A percentile compares a stretch with the other conserved stretches of the same genome.
These are phyloP conservation scores for Hirundo rustica DNA, from an alignment of 2,797 vertebrate species.

Conservation along the genomic window DNA sequence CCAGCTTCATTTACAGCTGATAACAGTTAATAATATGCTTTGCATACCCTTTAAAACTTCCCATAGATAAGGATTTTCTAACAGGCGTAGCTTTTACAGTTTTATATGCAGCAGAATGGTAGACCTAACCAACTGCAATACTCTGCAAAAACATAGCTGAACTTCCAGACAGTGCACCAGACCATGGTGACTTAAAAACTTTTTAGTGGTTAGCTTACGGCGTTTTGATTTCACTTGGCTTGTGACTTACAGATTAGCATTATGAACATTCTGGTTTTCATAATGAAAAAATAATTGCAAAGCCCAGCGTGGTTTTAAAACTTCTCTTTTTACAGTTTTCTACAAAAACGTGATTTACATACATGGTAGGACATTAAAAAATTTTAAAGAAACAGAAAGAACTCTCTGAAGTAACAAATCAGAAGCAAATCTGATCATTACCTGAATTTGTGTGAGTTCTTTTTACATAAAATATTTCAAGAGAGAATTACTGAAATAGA, in stretches of 20 bases:
- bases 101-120: background rate
- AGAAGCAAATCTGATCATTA: slow-evolving; percentile 10
- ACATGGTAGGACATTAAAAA: background rate
- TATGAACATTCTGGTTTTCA: background rate
- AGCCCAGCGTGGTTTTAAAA: background rate
- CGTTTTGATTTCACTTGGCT: slow-evolving; percentile 30
- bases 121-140: background rate
- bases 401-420: background rate
- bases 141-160: slow-evolving; percentile 29
- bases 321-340: background rate
- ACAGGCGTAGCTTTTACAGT: background rate
- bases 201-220: slow-evolving; percentile 13
- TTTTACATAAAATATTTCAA: background rate
- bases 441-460: background rate
- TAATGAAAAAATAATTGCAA: slow-evolving; percentile 2
- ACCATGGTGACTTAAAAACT: slow-evolving; percentile 37
- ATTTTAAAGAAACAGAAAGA: background rate
- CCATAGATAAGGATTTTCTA: slow-evolving; percentile 18
- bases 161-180: slow-evolving; percentile 29
- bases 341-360: background rate
- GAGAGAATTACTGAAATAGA: background rate
- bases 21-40: slow-evolving; percentile 5
- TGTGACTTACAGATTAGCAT: slow-evolving; percentile 12
- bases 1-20: slow-evolving; percentile 23
- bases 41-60: slow-evolving; percentile 18